These are phyloP conservation scores for Agelaius phoeniceus DNA, from an alignment of 2,113 vertebrate genomes.

Conservation along the genomic window DNA sequence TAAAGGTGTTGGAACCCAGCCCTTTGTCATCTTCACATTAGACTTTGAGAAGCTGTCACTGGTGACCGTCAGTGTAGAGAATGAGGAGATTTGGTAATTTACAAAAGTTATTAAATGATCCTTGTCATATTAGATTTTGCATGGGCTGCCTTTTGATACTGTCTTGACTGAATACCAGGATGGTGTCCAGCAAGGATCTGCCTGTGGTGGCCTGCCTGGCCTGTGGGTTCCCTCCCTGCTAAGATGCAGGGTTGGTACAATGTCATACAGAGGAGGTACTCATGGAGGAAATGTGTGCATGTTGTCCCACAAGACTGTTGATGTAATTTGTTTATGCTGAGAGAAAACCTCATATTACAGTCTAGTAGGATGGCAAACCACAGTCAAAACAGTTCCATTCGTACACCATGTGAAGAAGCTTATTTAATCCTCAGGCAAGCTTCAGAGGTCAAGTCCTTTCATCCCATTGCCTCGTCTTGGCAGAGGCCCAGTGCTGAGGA, in stretches of 20 bases:
- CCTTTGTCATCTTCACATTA: not conserved
- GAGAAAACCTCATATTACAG: not conserved
- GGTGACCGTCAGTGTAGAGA: not conserved
- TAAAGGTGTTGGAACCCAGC: not conserved
- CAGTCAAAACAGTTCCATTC: constrained; percentile 17
- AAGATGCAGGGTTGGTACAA: not conserved
- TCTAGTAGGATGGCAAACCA: not conserved
- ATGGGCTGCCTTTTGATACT: not conserved
- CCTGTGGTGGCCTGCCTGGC: not conserved
- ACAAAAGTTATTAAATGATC: not conserved
- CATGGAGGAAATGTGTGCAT: not conserved
- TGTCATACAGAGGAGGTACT: not conserved
- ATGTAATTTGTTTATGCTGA: constrained; percentile 13
- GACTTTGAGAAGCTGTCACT: not conserved
- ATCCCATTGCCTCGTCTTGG: not conserved
- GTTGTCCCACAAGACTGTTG: not conserved
- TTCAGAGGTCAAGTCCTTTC: constrained; percentile 31
- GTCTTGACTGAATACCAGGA: not conserved
- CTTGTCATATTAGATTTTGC: not conserved
- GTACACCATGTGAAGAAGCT: constrained; percentile 27
- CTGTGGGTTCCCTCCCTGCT: no score
- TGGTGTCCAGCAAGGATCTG: not conserved
- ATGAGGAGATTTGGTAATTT: not conserved
- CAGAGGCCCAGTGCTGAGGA: not conserved
- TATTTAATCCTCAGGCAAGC: constrained; percentile 21